phyloP scores from a whole-genome alignment of 2,888 invertebrate species.

The Lycia hirtaria region DNA sequence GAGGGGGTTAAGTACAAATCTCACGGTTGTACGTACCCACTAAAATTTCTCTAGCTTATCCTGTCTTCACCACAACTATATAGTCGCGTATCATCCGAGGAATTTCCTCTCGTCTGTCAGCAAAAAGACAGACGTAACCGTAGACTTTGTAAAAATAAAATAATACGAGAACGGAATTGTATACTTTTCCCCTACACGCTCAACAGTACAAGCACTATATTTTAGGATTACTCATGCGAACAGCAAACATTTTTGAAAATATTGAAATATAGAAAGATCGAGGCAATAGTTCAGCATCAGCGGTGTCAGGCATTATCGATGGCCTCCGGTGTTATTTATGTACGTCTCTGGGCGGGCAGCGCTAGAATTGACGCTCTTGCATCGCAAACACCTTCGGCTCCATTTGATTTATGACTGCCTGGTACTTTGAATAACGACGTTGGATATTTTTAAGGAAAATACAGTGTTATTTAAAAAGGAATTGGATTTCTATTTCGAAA shows the following conservation, averaged over 20 bases:
- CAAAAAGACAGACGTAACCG: no score
- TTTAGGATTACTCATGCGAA: slow-evolving; percentile 23
- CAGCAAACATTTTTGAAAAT: slow-evolving; percentile 46
- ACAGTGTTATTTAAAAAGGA: slow-evolving; percentile 9
- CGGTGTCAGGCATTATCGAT: slow-evolving; percentile 59
- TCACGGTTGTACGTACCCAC: no score
- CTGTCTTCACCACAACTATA: no score
- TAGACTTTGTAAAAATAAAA: no score
- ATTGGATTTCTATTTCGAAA: background rate
- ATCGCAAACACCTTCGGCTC: slow-evolving; percentile 63
- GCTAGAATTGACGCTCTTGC: slow-evolving; percentile 55
- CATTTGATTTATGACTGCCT: slow-evolving; percentile 63
- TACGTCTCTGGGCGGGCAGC: slow-evolving; percentile 57
- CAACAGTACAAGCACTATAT: background rate
- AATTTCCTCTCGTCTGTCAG: no score
- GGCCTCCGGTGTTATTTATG: slow-evolving; percentile 76
- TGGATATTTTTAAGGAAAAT: slow-evolving; percentile 40
- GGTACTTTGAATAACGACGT: slow-evolving; percentile 34
- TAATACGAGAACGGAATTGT: background rate
- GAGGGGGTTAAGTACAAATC: no score
- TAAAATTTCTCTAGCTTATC: no score
- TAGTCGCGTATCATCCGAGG: no score
- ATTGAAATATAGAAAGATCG: slow-evolving; percentile 55
- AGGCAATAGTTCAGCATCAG: slow-evolving; percentile 55
- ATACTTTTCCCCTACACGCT: background rate